A percentile compares a stretch with the other conserved stretches of the same genome.
Evolutionary conservation across 2,113 vertebrate genomes (phyloP).

Genomic region (Glareola pratincola): DNA sequence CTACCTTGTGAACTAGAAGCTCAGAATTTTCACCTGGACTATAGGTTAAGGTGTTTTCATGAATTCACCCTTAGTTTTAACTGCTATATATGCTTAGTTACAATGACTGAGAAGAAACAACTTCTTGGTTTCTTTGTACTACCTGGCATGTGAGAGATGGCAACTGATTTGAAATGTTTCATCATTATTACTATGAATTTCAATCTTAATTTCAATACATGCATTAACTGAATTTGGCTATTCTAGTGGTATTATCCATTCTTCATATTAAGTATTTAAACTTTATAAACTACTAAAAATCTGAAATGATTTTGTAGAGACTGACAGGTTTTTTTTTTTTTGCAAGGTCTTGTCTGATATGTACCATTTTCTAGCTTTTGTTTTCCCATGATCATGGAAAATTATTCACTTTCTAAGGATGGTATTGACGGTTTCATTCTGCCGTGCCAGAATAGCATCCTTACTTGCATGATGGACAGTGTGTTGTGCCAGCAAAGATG

Average conservation of each 20-base stretch:
- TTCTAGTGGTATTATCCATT: neutral
- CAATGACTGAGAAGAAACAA: neutral
- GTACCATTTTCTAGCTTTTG: neutral
- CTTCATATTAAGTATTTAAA: neutral
- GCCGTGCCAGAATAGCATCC: neutral
- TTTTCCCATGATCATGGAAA: neutral
- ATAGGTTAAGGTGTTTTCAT: neutral
- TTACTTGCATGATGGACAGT: neutral
- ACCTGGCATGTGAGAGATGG: neutral
- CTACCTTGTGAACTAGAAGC: rapidly evolving
- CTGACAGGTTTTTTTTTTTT: neutral
- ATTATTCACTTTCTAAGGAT: neutral
- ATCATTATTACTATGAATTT: neutral
- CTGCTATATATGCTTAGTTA: neutral
- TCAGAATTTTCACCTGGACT: neutral
- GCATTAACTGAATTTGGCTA: neutral
- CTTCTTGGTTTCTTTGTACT: neutral
- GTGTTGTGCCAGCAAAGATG: neutral
- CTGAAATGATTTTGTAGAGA: neutral
- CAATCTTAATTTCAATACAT: neutral
- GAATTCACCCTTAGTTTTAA: neutral
- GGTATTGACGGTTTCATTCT: neutral
- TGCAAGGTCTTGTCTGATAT: neutral
- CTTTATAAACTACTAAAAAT: neutral
- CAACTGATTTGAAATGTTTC: neutral